A percentile compares a stretch with the other conserved stretches of the same genome.
Evolutionary conservation across 2,888 invertebrate genomes (phyloP).

Genomic region (Dyspetes luteomarginatus): DNA sequence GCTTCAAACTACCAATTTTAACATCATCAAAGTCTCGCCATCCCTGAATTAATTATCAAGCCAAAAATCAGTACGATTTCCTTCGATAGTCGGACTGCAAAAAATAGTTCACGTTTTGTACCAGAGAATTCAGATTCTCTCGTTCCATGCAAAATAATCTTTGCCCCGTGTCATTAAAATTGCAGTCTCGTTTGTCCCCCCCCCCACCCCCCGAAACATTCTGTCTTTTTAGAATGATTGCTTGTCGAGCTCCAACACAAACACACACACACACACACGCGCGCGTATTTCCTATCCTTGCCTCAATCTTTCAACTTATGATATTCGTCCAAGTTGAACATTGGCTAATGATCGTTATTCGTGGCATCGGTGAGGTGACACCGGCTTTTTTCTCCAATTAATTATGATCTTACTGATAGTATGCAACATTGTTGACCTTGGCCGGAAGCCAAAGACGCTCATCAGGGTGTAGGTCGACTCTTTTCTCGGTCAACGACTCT

Average conservation of each 20-base stretch:
- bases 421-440: conserved; percentile 65
- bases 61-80: conserved; percentile 15
- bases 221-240: background rate
- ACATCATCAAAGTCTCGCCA: conserved; percentile 31
- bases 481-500: conserved; percentile 68
- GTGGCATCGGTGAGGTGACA: conserved; percentile 39
- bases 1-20: background rate
- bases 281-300: conserved; percentile 1
- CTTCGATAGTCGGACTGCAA: background rate
- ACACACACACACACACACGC: too few species aligned
- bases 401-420: conserved; percentile 64
- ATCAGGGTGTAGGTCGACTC: conserved; percentile 55
- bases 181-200: conserved; percentile 1
- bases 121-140: background rate
- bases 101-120: conserved; percentile 20
- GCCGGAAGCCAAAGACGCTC: conserved; percentile 58
- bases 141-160: conserved; percentile 20
- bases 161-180: conserved; percentile 50
- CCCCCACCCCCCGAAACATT: conserved; percentile 1
- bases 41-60: conserved; percentile 57
- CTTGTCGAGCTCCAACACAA: background rate
- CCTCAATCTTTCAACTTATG: conserved; percentile 30
- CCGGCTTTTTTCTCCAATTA: conserved; percentile 61
- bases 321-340: conserved; percentile 33
- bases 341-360: conserved; percentile 44